Evolutionary conservation across 2,888 invertebrate species (phyloP).

Genomic region (Sinhomidia bicolor): DNA sequence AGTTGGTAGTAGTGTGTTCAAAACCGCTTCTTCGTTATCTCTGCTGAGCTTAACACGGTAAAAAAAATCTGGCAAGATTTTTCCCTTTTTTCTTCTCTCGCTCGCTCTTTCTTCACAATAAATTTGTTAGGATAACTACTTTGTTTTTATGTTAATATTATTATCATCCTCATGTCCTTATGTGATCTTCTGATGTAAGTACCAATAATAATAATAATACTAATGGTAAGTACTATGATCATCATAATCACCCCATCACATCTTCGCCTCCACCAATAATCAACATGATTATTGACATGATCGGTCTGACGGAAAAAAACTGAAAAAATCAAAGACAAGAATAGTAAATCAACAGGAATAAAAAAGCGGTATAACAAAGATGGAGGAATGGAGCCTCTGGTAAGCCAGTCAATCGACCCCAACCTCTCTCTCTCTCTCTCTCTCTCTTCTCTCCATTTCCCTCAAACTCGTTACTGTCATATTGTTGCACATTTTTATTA

Average conservation of each 20-base stretch:
- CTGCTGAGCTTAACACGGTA: background rate
- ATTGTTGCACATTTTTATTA: background rate
- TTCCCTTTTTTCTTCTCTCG: background rate
- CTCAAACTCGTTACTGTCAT: background rate
- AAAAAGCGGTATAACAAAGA: background rate
- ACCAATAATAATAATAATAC: slow-evolving; percentile 2
- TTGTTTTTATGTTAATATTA: background rate
- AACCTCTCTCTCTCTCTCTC: background rate
- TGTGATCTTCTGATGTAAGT: background rate
- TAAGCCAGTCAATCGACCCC: no score
- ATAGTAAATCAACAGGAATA: background rate
- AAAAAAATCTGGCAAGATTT: background rate
- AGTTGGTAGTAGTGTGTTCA: background rate
- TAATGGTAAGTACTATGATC: slow-evolving; percentile 30
- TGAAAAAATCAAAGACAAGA: background rate
- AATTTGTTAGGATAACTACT: background rate
- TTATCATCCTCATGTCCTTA: background rate
- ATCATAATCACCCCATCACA: slow-evolving; percentile 1
- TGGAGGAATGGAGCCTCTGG: background rate
- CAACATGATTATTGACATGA: slow-evolving; percentile 31
- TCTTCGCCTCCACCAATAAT: background rate
- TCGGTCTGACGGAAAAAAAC: slow-evolving; percentile 1
- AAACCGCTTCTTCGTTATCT: background rate
- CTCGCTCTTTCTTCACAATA: no score
- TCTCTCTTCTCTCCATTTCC: background rate